Base-by-base conservation (phyloP, 1,140 invertebrate genomes). In the Drosophila elegans region DNA sequence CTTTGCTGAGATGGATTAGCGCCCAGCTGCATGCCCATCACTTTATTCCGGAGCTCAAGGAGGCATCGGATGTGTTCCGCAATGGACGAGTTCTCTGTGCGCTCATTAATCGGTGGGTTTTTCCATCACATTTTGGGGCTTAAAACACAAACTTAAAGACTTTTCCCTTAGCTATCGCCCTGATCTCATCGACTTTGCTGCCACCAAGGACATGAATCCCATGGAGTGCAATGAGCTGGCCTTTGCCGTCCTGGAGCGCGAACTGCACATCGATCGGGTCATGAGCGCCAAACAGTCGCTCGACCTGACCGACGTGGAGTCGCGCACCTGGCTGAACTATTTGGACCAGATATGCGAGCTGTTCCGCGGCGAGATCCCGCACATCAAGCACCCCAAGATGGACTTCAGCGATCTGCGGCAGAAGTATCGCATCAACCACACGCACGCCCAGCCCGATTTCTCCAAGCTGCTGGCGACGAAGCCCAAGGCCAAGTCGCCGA, bases 291-390 rank as follows among this genome's bases (percentile, higher is more conserved):
- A 95, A 73, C 97, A 98, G 91, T 97, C 97, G 93, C 94, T 95
- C 3, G 93, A 95, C 44, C 94, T 95, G 74, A 94, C 94, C 16
- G 93, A 95, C 41, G 95, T 96, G 9, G 97, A 98, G 90, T 96
- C 95, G 79, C 93, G 96, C 32, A 93, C 94, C 2, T 96, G 97
- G 95, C 94, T 97, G 41, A 95, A 96, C 45, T 98, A 98, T 91
- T 93, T 98, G 44, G 96, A 96, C n/a, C 96, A 97, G 93, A 95
- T 98, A 73, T 97, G 97, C 91, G 96, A 97, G 85, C 94, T 94
- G 51, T 97, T 97, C 91, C 94, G 95, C 63, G 95, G 96, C 66
- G 96, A 97, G 93, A 97, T 97, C 80, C 96, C 96, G 11, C 95
- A 96, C 81, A 94, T 96, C 49, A 96, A 96, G 91, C 95, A 96